Conservation (phyloP, 2,797 vertebrate species). For the Malurus leucopterus region DNA sequence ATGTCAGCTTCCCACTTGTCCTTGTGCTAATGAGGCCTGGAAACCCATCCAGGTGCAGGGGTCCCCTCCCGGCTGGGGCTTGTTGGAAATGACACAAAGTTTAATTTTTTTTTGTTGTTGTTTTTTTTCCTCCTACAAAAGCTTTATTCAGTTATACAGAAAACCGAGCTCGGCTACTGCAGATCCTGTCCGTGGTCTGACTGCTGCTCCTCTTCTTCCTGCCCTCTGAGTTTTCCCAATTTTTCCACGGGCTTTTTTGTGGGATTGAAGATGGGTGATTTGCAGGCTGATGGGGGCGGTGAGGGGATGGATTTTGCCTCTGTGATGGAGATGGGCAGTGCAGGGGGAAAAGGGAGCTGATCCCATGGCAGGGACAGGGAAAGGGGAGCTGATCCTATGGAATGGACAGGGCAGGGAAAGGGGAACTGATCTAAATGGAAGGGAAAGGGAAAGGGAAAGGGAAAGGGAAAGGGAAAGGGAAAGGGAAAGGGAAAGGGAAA, state of each 20-base stretch:
- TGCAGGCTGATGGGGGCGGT: too few species aligned
- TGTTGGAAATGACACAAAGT: background rate
- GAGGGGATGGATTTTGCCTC: too few species aligned
- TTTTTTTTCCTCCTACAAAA: background rate
- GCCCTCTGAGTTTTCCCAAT: background rate
- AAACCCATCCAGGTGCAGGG: background rate
- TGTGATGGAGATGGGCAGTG: too few species aligned
- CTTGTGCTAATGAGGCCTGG: rapidly evolving
- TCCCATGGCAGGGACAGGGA: too few species aligned
- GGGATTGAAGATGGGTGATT: background rate
- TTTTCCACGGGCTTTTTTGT: background rate
- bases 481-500: too few species aligned
- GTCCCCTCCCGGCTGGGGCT: background rate
- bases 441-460: too few species aligned
- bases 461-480: too few species aligned
- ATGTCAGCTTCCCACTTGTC: background rate
- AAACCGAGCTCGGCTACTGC: background rate
- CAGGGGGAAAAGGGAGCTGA: too few species aligned
- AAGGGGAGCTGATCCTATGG: too few species aligned
- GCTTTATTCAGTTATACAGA: rapidly evolving
- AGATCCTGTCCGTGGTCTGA: background rate
- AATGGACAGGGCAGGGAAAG: too few species aligned
- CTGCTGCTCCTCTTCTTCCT: background rate
- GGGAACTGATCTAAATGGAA: too few species aligned
- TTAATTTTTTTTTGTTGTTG: background rate